Percentiles rank a stretch among this genome's conserved stretches.
Conservation (phyloP, 2,113 vertebrate species). For the Heterotilapia buettikoferi region DNA sequence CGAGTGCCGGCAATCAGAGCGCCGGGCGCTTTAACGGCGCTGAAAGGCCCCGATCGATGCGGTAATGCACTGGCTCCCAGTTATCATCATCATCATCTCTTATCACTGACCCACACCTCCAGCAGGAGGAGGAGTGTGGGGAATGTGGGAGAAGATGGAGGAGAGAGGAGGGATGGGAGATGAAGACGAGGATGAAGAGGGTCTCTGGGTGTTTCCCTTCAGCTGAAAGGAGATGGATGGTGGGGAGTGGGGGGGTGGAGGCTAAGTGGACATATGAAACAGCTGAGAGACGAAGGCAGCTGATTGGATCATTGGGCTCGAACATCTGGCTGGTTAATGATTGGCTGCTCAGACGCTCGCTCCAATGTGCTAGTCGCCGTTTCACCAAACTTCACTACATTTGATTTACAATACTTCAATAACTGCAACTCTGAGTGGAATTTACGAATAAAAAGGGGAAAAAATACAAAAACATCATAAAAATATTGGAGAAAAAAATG, state of each 20-base stretch:
- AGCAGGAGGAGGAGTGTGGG: background rate
- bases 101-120: conserved; percentile 56
- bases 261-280: background rate
- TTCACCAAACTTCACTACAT: background rate
- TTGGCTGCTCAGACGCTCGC: background rate
- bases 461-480: background rate
- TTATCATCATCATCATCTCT: conserved; percentile 67
- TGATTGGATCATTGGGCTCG: background rate
- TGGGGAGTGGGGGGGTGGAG: no score
- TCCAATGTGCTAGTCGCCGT: rapidly evolving
- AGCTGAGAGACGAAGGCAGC: background rate
- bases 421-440: background rate
- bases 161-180: background rate
- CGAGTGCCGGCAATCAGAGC: conserved; percentile 60
- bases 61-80: conserved; percentile 55
- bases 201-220: conserved; percentile 16
- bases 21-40: conserved; percentile 25
- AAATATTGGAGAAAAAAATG: background rate
- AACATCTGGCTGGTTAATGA: background rate
- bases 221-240: background rate
- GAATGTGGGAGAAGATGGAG: background rate
- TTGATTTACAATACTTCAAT: background rate
- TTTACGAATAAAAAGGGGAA: rapidly evolving
- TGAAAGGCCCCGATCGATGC: conserved; percentile 60
- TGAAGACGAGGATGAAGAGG: background rate